A percentile compares a stretch with the other conserved stretches of the same genome.
phyloP scores from a whole-genome alignment of 2,797 vertebrate species.

The Euthynnus affinis region DNA sequence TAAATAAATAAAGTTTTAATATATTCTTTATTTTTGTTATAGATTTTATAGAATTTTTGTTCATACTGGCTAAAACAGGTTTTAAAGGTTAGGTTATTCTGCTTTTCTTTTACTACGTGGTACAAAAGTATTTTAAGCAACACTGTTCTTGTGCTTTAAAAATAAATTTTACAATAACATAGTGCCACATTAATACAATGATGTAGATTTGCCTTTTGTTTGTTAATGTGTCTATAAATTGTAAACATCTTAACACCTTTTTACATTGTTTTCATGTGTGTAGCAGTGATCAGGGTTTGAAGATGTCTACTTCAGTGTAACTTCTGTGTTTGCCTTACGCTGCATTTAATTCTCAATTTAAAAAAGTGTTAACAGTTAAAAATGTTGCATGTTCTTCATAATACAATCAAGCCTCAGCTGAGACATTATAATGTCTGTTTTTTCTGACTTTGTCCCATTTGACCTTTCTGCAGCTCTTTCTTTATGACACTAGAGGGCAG shows the following conservation, averaged over 20 bases:
- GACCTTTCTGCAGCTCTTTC: conserved; percentile 69
- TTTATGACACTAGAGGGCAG: conserved; percentile 80
- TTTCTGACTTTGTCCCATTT: conserved; percentile 76
- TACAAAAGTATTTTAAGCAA: conserved; percentile 24
- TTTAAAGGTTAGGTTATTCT: not conserved
- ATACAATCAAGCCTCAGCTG: not conserved
- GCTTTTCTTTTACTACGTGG: not conserved
- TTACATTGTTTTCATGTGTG: conserved; percentile 7
- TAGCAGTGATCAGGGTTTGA: not conserved
- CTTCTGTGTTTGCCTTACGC: conserved; percentile 5
- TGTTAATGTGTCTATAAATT: conserved; percentile 13
- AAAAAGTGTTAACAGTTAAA: conserved; percentile 2
- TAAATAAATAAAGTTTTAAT: not conserved
- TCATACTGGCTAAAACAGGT: not conserved
- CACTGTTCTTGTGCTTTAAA: not conserved
- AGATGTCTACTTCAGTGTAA: conserved; percentile 5
- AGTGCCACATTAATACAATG: not conserved
- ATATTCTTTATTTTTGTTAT: conserved; percentile 6
- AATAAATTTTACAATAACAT: not conserved
- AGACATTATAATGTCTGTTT: conserved; percentile 17
- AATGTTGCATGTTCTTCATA: not conserved
- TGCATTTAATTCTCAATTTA: conserved; percentile 31
- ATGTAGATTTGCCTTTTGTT: conserved; percentile 9
- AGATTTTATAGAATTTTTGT: not conserved
- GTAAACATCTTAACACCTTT: not conserved